A percentile compares a stretch with the other conserved stretches of the same genome.
Conservation (phyloP, 2,888 invertebrate species). For the Archips xylosteana region DNA sequence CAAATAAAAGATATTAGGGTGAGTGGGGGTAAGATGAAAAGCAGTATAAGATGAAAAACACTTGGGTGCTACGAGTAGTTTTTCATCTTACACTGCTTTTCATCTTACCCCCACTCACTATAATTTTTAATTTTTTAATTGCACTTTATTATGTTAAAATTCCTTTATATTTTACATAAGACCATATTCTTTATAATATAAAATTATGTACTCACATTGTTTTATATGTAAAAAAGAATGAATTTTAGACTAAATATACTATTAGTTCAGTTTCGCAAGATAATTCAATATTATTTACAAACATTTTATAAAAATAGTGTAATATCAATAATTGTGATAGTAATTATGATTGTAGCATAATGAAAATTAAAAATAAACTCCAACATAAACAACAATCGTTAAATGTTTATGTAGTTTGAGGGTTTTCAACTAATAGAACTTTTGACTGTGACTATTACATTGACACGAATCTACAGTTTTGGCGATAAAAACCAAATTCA, state of each 20-base stretch:
- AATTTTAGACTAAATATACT: background rate
- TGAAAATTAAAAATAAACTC: background rate
- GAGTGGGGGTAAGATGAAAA: too few relatives aligned
- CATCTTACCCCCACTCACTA: too few relatives aligned
- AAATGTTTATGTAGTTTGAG: background rate
- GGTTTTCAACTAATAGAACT: background rate
- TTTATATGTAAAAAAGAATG: slow-evolving; percentile 21
- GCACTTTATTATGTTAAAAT: slow-evolving; percentile 23
- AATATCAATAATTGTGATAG: slow-evolving; percentile 17
- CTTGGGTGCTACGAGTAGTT: too few relatives aligned
- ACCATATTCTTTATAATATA: slow-evolving; percentile 19
- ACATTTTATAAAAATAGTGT: slow-evolving; percentile 15
- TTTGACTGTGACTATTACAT: background rate
- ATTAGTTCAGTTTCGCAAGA: background rate
- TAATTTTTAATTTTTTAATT: slow-evolving; percentile 27
- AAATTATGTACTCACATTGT: slow-evolving; percentile 18
- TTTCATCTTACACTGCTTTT: too few relatives aligned
- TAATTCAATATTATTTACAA: slow-evolving; percentile 2
- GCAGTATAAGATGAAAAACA: too few relatives aligned
- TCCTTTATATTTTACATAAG: slow-evolving; percentile 10
- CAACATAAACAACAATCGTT: background rate
- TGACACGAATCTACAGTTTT: background rate
- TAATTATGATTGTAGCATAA: slow-evolving; percentile 2
- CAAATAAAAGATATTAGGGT: background rate
- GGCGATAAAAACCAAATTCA: background rate